Evolutionary conservation across 2,113 vertebrate genomes (phyloP).

Genomic region (Enhydra lutris): DNA sequence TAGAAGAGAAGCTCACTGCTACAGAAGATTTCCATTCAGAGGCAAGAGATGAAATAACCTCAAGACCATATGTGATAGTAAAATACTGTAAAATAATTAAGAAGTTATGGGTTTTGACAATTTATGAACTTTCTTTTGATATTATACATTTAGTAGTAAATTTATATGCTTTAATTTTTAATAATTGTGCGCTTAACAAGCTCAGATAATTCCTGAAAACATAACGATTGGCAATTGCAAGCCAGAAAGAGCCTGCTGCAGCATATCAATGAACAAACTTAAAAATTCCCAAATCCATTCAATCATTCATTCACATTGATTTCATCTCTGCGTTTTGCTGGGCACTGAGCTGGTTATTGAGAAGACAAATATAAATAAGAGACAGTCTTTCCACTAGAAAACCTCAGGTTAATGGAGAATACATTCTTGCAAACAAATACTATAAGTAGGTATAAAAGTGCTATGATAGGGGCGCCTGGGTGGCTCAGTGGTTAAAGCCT

Average conservation of each 20-base stretch:
- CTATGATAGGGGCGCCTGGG: no score
- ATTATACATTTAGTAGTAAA: neutral
- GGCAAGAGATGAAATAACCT: neutral
- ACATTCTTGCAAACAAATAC: neutral
- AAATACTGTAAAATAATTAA: neutral
- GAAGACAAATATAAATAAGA: neutral
- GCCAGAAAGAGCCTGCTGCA: neutral
- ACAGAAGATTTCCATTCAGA: neutral
- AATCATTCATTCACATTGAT: neutral
- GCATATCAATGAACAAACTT: neutral
- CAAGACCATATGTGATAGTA: neutral
- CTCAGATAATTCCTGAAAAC: neutral
- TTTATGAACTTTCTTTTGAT: neutral
- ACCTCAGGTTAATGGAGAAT: neutral
- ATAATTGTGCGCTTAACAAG: neutral
- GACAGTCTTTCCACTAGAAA: neutral
- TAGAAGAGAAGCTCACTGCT: neutral
- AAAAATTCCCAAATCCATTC: neutral
- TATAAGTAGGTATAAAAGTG: neutral
- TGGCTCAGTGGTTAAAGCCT: no score
- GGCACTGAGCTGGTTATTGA: no score
- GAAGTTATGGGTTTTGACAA: neutral
- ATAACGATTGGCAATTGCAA: neutral
- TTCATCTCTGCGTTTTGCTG: neutral
- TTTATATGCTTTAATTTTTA: slow-evolving; percentile 5